Conservation (phyloP, 2,888 invertebrate species). For the Ormyrus labotus region DNA sequence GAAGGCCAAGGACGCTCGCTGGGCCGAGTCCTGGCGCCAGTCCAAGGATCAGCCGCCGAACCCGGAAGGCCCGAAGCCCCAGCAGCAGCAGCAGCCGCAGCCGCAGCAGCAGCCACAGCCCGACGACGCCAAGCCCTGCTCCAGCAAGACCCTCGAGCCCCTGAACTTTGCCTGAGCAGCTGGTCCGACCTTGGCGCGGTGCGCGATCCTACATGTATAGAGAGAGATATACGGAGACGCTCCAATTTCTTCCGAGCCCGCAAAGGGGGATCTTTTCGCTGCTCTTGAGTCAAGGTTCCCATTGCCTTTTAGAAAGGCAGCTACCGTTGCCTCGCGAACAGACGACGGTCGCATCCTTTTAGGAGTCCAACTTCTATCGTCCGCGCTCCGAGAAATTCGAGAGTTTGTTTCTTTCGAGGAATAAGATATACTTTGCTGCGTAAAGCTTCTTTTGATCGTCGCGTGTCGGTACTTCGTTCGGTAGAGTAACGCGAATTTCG, state of each 20-base stretch:
- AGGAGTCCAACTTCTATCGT: conserved; percentile 22
- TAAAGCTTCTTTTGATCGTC: conserved; percentile 32
- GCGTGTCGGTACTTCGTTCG: background rate
- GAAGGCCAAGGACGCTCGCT: conserved; percentile 56
- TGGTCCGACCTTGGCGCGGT: background rate
- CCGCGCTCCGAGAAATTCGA: conserved; percentile 13
- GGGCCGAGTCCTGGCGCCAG: conserved; percentile 51
- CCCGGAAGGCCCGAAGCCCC: background rate
- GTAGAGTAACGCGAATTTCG: background rate
- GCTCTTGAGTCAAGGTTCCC: conserved; percentile 19
- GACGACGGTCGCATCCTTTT: background rate
- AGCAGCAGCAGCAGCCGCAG: background rate
- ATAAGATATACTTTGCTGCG: conserved; percentile 19
- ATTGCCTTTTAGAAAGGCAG: conserved; percentile 35
- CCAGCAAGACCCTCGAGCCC: conserved; percentile 73
- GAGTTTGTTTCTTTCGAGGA: background rate
- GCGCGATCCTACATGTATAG: background rate
- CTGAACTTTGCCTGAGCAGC: conserved; percentile 68
- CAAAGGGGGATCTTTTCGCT: conserved; percentile 15
- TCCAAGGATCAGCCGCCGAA: conserved; percentile 39
- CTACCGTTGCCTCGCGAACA: conserved; percentile 23
- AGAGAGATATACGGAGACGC: background rate
- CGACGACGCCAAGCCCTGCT: conserved; percentile 72
- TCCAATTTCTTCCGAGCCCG: conserved; percentile 11
- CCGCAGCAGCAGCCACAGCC: conserved; percentile 18